Evolutionary conservation across 2,797 vertebrate species (phyloP).

Genomic region (Aulostomus chinensis): DNA sequence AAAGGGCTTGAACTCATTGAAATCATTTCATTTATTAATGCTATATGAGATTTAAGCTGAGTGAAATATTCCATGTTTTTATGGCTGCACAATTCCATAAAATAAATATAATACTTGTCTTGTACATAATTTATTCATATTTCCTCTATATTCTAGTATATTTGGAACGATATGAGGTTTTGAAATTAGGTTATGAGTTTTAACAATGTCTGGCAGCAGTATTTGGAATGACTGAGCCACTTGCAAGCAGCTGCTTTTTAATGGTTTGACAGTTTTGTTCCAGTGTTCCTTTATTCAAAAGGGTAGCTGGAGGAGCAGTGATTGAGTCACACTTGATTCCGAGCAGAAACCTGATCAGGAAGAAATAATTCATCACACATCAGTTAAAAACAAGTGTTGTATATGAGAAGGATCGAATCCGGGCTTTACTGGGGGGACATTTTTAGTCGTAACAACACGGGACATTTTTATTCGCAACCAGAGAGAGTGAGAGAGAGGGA

Average conservation of each 20-base stretch:
- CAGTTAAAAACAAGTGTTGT: constrained; percentile 43
- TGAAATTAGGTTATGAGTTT: no score
- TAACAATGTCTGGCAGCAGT: neutral
- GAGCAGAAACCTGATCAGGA: constrained; percentile 13
- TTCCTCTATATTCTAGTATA: no score
- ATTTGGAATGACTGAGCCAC: neutral
- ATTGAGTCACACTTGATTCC: neutral
- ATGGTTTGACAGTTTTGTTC: no score
- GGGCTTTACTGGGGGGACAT: constrained; percentile 29
- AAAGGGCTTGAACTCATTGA: no score
- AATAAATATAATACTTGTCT: no score
- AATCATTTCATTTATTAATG: no score
- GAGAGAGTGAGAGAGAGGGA: constrained; percentile 14
- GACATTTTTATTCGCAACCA: constrained; percentile 58
- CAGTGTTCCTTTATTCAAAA: no score
- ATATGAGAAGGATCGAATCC: constrained; percentile 36
- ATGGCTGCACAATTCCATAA: no score
- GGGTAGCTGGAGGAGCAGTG: neutral
- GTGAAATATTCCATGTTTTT: no score
- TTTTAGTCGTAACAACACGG: constrained; percentile 33
- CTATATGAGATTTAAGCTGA: no score
- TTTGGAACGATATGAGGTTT: no score
- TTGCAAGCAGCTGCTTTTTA: neutral
- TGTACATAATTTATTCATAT: no score
- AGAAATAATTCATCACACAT: constrained; percentile 9